Percentiles rank a stretch among this genome's conserved stretches.
These are phyloP conservation scores for Sarcophilus harrisii DNA, from an alignment of 2,797 vertebrate genomes.

Conservation along the genomic window DNA sequence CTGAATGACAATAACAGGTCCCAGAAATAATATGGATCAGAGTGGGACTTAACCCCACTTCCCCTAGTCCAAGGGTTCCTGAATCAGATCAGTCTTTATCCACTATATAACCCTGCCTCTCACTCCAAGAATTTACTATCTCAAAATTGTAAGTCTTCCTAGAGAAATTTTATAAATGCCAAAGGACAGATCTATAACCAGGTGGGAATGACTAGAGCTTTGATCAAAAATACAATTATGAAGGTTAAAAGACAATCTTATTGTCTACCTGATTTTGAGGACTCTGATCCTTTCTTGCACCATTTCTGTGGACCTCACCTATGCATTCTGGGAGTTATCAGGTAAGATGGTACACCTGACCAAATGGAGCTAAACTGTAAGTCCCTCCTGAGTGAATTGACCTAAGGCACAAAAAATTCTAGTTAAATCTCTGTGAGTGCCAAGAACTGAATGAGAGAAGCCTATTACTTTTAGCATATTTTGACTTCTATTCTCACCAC, in stretches of 20 bases:
- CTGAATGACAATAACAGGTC: too few relatives aligned
- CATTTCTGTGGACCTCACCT: neutral
- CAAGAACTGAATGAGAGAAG: conserved; percentile 40
- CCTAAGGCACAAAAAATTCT: neutral
- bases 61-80: too few relatives aligned
- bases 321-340: neutral
- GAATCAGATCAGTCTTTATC: too few relatives aligned
- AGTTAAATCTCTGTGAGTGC: neutral
- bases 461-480: conserved; percentile 23
- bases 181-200: too few relatives aligned
- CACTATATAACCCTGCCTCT: too few relatives aligned
- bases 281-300: neutral
- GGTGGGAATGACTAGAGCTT: too few relatives aligned
- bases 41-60: too few relatives aligned
- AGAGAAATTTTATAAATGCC: too few relatives aligned
- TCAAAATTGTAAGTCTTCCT: too few relatives aligned
- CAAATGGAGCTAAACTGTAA: neutral
- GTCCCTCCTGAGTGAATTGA: neutral
- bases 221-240: neutral
- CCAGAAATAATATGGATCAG: too few relatives aligned
- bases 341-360: neutral
- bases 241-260: neutral
- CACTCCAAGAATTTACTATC: too few relatives aligned
- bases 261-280: neutral
- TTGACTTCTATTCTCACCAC: conserved; percentile 50